phyloP scores from a whole-genome alignment of 2,888 invertebrate species.

The Eilema depressum region DNA sequence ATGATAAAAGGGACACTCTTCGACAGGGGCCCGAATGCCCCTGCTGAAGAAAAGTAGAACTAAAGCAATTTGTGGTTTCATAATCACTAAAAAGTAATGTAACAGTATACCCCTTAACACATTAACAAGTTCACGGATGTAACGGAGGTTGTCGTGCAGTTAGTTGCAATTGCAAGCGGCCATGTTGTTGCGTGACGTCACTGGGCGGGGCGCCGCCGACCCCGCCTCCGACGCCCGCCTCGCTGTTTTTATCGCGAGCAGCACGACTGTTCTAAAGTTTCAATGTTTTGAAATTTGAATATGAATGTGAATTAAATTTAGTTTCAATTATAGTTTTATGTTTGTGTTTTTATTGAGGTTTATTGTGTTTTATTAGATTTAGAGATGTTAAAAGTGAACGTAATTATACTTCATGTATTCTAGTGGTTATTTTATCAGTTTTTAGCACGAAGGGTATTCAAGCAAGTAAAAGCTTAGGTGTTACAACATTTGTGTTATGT shows the following conservation, averaged over 20 bases:
- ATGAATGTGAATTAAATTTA: slow-evolving; percentile 5
- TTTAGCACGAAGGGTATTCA: too few relatives aligned
- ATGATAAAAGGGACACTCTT: too few relatives aligned
- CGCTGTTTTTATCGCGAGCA: slow-evolving; percentile 47
- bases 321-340: slow-evolving; percentile 7
- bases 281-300: slow-evolving; percentile 14
- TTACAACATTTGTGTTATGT: too few relatives aligned
- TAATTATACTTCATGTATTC: neutral
- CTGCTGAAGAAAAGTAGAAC: neutral
- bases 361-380: neutral
- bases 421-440: neutral
- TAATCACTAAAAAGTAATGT: neutral
- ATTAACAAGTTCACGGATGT: slow-evolving; percentile 35
- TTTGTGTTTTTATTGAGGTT: neutral
- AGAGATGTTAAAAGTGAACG: neutral
- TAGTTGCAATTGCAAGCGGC: slow-evolving; percentile 73
- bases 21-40: too few relatives aligned
- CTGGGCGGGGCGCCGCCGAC: slow-evolving; percentile 67
- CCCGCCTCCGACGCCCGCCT: slow-evolving; percentile 68
- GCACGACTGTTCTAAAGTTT: slow-evolving; percentile 16
- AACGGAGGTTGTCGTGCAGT: slow-evolving; percentile 56
- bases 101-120: slow-evolving; percentile 11
- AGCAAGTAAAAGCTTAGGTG: too few relatives aligned
- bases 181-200: slow-evolving; percentile 78
- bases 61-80: neutral